phyloP scores from a whole-genome alignment of 2,888 invertebrate genomes.

The Lasioglossum pauxillum region DNA sequence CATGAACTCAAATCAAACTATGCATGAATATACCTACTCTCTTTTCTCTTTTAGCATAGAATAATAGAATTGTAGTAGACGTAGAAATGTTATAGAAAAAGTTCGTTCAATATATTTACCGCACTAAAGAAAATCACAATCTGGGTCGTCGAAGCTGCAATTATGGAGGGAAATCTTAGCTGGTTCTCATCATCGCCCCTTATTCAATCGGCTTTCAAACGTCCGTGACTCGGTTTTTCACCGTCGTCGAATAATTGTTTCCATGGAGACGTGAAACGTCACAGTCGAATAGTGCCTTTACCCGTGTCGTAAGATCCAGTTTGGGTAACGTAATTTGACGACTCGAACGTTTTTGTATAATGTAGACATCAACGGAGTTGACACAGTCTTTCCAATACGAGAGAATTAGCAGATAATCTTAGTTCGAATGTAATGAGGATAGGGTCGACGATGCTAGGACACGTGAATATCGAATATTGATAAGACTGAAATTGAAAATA shows the following conservation, averaged over 20 bases:
- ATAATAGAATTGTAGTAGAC: conserved; percentile 18
- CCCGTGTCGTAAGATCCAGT: background rate
- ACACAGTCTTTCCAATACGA: background rate
- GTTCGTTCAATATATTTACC: conserved; percentile 27
- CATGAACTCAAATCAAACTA: background rate
- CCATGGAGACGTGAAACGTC: background rate
- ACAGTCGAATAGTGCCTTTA: background rate
- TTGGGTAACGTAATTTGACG: background rate
- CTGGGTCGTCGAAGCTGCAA: conserved; percentile 51
- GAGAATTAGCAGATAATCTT: background rate
- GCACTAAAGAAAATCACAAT: conserved; percentile 43
- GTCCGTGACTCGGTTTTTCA: conserved; percentile 4
- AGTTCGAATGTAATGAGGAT: background rate
- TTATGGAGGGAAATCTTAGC: conserved; percentile 76
- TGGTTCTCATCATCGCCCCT: conserved; percentile 49
- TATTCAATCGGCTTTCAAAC: conserved; percentile 4
- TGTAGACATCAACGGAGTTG: background rate
- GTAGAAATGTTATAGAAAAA: conserved; percentile 20
- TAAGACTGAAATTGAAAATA: background rate
- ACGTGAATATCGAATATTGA: background rate
- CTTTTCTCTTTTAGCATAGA: background rate
- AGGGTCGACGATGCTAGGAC: background rate
- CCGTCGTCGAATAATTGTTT: background rate
- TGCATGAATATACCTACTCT: background rate
- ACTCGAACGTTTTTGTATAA: background rate